Base-by-base conservation (phyloP, 35 echinoderm and acorn worm genomes). In the Apostichopus japonicus region DNA sequence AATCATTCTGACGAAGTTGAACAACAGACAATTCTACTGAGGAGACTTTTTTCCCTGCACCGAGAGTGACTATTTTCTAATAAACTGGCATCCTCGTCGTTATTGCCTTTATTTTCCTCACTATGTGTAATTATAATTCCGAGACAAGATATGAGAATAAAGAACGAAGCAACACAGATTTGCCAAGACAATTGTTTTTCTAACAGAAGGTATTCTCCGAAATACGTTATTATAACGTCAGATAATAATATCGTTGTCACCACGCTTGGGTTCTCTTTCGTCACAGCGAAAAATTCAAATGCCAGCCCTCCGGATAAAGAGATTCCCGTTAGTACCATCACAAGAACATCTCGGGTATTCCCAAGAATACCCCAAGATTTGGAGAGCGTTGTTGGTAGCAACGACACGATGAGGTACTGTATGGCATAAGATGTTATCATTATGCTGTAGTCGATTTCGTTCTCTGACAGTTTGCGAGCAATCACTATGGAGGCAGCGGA, bases 181-280 rank as follows among this genome's bases (percentile, higher is more conserved):
- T 15, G 14, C 77, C 77, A 79, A 79, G 77, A 23, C 22, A 79
- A n/a, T 79, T 79, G 77, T 22, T 23, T 79, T 23, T 23, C 77
- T 79, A 79, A 23, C 24, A 79, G 22, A 19, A 79, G 1, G 22
- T 19, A 79, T 23, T 79, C 77, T 79, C 15, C 77, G 22, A 79
- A 79, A 79, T 79, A 79, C 15, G 77, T 79, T 79, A 79, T 19
- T 15, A 79, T 79, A 23, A 19, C 63, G 19, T 67, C 63, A 67
- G 63, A 67, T 15, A 11, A 15, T 67, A 67, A 67, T 15, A 67
- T 67, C 8, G 63, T 67, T 19, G 63, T 19, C 19, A 67, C 63
- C 11, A 67, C 11, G 63, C 11, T 67, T 19, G 63, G 63, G 11
- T 67, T 67, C 3, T 67, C 63, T 67, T 67, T 67, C 19, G 63